Evolutionary conservation across 2,797 vertebrate genomes (phyloP).

Genomic region (Cheirogaleus major): DNA sequence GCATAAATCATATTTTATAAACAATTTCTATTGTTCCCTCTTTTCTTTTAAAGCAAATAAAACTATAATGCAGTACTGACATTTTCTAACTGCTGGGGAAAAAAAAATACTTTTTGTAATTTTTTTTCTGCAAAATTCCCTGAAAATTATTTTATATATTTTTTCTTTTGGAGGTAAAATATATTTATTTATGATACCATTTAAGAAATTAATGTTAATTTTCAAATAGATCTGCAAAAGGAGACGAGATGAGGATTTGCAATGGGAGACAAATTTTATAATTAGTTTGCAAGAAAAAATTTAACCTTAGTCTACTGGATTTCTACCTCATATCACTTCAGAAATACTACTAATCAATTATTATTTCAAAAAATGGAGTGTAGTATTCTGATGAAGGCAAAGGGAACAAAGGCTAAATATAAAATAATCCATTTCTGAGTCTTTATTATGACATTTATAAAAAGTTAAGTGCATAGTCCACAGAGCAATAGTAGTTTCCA

Average conservation of each 20-base stretch:
- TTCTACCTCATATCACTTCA: neutral
- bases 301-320: neutral
- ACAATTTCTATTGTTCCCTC: slow-evolving; percentile 54
- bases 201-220: slow-evolving; percentile 25
- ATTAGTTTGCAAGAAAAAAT: neutral
- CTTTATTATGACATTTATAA: neutral
- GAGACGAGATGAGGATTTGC: neutral
- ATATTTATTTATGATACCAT: neutral
- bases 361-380: neutral
- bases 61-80: neutral
- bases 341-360: slow-evolving; percentile 22
- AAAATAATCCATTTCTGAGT: neutral
- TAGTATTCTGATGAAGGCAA: neutral
- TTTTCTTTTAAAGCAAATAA: slow-evolving; percentile 28
- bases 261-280: neutral
- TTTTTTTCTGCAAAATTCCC: neutral
- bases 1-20: slow-evolving; percentile 55
- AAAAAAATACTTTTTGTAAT: neutral
- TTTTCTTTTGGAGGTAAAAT: slow-evolving; percentile 4
- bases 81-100: slow-evolving; percentile 44
- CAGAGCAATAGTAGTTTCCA: neutral
- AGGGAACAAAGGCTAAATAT: neutral
- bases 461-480: neutral
- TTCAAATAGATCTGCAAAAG: neutral
- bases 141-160: slow-evolving; percentile 35